Conservation (phyloP, 2,113 vertebrate species). For the Paratilapia polleni region DNA sequence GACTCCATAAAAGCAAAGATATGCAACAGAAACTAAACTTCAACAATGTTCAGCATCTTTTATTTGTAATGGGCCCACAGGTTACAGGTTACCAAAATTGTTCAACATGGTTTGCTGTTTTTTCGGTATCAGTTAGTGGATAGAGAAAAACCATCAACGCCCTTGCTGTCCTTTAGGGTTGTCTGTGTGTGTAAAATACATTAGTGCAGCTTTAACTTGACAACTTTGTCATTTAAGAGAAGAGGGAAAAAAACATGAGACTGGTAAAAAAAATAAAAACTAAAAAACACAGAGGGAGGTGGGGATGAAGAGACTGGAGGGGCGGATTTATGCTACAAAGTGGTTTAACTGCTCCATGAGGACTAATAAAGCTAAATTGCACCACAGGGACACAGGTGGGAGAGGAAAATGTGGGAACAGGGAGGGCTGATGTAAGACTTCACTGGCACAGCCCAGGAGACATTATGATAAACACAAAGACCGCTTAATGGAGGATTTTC, state of each 20-base stretch:
- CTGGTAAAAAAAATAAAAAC: too few relatives aligned
- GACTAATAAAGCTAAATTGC: conserved; percentile 18
- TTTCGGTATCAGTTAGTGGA: background rate
- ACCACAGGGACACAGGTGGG: conserved; percentile 10
- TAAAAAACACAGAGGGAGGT: background rate
- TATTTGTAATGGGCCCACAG: too few relatives aligned
- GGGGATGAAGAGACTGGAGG: background rate
- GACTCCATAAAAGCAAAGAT: background rate
- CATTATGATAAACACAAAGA: background rate
- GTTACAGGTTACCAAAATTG: too few relatives aligned
- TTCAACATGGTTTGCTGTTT: background rate
- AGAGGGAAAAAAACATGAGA: background rate
- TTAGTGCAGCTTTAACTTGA: background rate
- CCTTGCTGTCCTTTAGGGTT: background rate
- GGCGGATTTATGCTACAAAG: background rate
- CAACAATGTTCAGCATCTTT: too few relatives aligned
- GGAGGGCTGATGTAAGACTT: background rate
- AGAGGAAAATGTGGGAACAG: background rate
- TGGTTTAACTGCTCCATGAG: background rate
- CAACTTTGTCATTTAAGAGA: background rate
- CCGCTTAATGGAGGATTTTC: background rate
- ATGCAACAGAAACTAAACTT: background rate
- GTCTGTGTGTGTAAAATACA: background rate
- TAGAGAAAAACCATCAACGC: background rate
- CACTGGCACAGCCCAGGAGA: background rate